Conservation (phyloP, 1,140 invertebrate species). For the Drosophila mayri region DNA sequence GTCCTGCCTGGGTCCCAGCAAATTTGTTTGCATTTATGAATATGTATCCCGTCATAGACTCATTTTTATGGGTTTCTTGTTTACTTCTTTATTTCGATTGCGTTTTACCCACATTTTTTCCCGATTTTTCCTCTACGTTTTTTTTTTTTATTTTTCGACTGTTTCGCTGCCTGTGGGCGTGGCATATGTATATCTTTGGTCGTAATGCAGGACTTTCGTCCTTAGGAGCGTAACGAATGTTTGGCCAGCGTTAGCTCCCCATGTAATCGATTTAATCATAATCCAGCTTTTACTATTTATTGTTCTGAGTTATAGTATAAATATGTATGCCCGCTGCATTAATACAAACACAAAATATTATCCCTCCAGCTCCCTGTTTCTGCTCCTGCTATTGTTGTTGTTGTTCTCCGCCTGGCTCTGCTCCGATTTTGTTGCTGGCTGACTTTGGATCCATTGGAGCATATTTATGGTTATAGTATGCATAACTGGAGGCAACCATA, state of each 20-base stretch:
- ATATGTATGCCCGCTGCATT: slow-evolving; percentile 74
- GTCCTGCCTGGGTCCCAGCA: slow-evolving; percentile 12
- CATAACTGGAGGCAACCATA: slow-evolving; percentile 82
- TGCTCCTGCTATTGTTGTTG: slow-evolving; percentile 12
- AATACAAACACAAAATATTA: slow-evolving; percentile 81
- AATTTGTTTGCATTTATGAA: slow-evolving; percentile 78
- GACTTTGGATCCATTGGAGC: slow-evolving; percentile 55
- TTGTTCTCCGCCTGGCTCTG: slow-evolving; percentile 20
- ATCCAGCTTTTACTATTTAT: slow-evolving; percentile 83
- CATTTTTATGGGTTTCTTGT: slow-evolving; percentile 68
- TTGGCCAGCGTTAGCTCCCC: slow-evolving; percentile 58
- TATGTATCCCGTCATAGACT: slow-evolving; percentile 58
- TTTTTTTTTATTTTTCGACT: slow-evolving; percentile 14
- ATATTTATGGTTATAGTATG: slow-evolving; percentile 83
- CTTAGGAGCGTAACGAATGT: slow-evolving; percentile 32
- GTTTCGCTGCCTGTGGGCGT: slow-evolving; percentile 50
- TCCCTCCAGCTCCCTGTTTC: slow-evolving; percentile 26
- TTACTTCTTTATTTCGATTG: slow-evolving; percentile 56
- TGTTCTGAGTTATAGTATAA: slow-evolving; percentile 83
- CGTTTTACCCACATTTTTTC: slow-evolving; percentile 19
- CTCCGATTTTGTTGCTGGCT: slow-evolving; percentile 43
- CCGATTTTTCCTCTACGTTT: slow-evolving; percentile 17
- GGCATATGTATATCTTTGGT: slow-evolving; percentile 64
- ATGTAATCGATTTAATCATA: slow-evolving; percentile 84
- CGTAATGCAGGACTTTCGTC: slow-evolving; percentile 48